Conservation (phyloP, 2,888 invertebrate species). For the Scelioninae gen. 1 region DNA sequence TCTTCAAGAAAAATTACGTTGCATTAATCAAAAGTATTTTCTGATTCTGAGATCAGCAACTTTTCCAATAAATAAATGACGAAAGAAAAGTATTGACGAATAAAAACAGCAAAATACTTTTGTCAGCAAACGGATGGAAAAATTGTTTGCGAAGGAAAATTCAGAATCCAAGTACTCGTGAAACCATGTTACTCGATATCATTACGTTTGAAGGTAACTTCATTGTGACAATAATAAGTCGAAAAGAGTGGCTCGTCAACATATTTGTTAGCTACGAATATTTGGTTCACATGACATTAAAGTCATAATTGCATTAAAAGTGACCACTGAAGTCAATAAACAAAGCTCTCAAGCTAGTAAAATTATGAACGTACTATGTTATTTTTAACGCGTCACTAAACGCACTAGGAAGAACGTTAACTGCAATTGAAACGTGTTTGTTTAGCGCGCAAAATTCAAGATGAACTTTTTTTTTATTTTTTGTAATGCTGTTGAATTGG, state of each 20-base stretch:
- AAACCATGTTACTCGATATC: slow-evolving; percentile 55
- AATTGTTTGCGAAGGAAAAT: background rate
- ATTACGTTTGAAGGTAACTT: slow-evolving; percentile 61
- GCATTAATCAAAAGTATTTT: too few species aligned
- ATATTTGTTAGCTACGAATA: slow-evolving; percentile 52
- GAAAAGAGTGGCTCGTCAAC: slow-evolving; percentile 50
- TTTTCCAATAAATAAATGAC: too few species aligned
- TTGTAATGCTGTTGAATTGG: too few species aligned
- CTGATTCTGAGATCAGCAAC: too few species aligned
- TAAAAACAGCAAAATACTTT: too few species aligned
- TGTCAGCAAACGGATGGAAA: too few species aligned
- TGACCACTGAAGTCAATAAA: slow-evolving; percentile 70
- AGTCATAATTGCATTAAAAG: slow-evolving; percentile 70
- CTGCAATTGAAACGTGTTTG: slow-evolving; percentile 47
- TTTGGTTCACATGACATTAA: slow-evolving; percentile 66
- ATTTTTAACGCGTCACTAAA: slow-evolving; percentile 64
- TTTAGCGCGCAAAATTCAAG: too few species aligned
- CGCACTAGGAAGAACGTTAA: too few species aligned
- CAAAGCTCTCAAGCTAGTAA: slow-evolving; percentile 66
- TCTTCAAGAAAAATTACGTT: background rate
- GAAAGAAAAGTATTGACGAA: too few species aligned
- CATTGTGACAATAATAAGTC: slow-evolving; percentile 51
- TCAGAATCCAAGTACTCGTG: slow-evolving; percentile 5
- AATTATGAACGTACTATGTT: slow-evolving; percentile 57
- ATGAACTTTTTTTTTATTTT: too few species aligned